phyloP scores from a whole-genome alignment of 2,888 invertebrate species.

The Amphipoea lucens region DNA sequence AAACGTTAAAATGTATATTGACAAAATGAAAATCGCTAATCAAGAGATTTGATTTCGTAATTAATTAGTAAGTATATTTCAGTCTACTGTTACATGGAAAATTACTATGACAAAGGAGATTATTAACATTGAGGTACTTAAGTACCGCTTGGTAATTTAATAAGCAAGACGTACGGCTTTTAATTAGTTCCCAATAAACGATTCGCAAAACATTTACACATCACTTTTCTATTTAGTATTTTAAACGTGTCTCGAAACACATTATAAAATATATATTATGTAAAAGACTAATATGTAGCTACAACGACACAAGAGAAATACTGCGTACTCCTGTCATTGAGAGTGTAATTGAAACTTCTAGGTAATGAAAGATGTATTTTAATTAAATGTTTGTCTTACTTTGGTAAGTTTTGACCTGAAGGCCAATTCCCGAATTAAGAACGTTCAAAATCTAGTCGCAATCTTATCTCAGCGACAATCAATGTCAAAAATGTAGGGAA shows the following conservation, averaged over 20 bases:
- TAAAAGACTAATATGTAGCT: too few relatives aligned
- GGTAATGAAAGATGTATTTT: neutral
- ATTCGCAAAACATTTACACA: neutral
- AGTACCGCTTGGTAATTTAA: constrained; percentile 2
- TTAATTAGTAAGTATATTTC: constrained; percentile 30
- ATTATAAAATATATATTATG: neutral
- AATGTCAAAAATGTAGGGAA: too few relatives aligned
- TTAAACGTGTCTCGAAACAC: neutral
- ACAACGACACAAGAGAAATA: neutral
- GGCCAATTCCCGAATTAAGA: too few relatives aligned
- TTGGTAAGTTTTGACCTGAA: neutral
- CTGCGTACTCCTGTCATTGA: neutral
- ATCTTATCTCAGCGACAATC: too few relatives aligned
- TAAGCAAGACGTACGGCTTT: constrained; percentile 9
- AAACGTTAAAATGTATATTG: too few relatives aligned
- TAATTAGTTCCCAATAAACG: constrained; percentile 17
- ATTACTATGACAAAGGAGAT: constrained; percentile 19
- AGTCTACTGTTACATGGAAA: constrained; percentile 11
- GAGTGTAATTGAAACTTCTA: neutral
- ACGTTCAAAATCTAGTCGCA: too few relatives aligned
- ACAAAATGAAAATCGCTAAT: constrained; percentile 2
- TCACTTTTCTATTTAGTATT: neutral
- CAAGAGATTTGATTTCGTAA: constrained; percentile 28
- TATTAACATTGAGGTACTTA: constrained; percentile 11
- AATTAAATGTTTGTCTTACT: neutral